Evolutionary conservation across 2,113 vertebrate genomes (phyloP), one percentile per base, ranked within the genome.

Genomic region (Ia io): DNA sequence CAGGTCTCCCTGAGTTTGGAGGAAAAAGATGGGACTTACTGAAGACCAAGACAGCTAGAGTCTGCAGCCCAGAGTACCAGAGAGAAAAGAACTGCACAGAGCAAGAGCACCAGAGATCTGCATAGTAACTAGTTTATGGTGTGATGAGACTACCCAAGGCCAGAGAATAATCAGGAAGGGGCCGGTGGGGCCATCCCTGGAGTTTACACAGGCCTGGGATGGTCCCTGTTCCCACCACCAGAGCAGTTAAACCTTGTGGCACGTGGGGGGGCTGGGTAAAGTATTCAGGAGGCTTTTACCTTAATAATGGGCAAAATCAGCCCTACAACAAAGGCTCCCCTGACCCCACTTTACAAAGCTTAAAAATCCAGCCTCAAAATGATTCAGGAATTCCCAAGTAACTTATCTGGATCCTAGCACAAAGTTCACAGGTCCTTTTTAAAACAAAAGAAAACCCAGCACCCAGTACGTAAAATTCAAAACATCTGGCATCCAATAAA

Each of bases 301-400:
- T 49, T 42, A 73, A 35, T 22, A 4, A 3, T 1, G 3, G 69
- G 4, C 22, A 80, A 32, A 70, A n/a, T 56, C 40, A 63, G 59
- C 32, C 42, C 37, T 67, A 51, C 12, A 42, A 35, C n/a, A 80
- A 74, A 47, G 17, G 16, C 8, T 87, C 12, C 35, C 70, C 30
- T 44, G 44, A 20, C 53, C 13, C 10, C 30, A 82, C 3, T 17
- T 70, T 9, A 42, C 13, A 56, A 84, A 86, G 10, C 23, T 77
- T 63, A 35, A 83, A 87, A 78, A 88, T n/a, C 25, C 69, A 69
- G 20, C 28, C 73, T 93, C 9, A 35, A 51, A 95, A 92, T 63
- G 42, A 86, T 51, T 1, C 40, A 44, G 67, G 61, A 71, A 73
- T 78, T 88, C 93, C 67, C 51, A 85, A 28, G 25, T 49, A 79